Conservation (phyloP, 2,797 vertebrate genomes). For the Heliangelus exortis region DNA sequence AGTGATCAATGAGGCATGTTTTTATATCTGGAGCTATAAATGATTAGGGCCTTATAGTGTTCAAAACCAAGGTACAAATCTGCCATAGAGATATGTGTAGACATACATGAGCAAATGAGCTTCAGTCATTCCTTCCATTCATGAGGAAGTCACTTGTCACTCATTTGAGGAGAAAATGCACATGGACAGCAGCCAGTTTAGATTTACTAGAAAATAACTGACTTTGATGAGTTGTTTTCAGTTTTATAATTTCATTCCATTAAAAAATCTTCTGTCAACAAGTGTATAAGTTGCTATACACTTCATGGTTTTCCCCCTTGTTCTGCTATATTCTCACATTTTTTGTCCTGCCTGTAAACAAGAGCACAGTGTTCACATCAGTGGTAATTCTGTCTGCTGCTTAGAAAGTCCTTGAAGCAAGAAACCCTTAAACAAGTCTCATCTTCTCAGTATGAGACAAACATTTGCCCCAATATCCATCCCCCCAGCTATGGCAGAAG, state of each 20-base stretch:
- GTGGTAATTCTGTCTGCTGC: neutral
- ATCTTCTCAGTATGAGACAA: neutral
- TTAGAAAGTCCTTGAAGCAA: neutral
- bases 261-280: neutral
- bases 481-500: neutral
- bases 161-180: neutral
- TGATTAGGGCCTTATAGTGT: neutral
- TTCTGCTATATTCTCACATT: neutral
- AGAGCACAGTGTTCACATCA: neutral
- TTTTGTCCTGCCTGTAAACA: neutral
- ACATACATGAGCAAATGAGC: neutral
- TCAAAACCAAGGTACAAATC: neutral
- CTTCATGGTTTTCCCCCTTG: neutral
- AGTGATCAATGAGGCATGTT: too few species aligned
- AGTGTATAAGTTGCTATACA: neutral
- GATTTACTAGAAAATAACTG: neutral
- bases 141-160: neutral
- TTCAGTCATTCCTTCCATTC: neutral
- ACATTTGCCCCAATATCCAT: neutral
- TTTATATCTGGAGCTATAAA: neutral
- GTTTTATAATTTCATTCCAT: neutral
- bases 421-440: neutral
- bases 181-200: neutral
- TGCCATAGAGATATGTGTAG: neutral
- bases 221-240: neutral